Evolutionary conservation across 2,888 invertebrate genomes (phyloP).

Genomic region (Pantelozetes paolii): DNA sequence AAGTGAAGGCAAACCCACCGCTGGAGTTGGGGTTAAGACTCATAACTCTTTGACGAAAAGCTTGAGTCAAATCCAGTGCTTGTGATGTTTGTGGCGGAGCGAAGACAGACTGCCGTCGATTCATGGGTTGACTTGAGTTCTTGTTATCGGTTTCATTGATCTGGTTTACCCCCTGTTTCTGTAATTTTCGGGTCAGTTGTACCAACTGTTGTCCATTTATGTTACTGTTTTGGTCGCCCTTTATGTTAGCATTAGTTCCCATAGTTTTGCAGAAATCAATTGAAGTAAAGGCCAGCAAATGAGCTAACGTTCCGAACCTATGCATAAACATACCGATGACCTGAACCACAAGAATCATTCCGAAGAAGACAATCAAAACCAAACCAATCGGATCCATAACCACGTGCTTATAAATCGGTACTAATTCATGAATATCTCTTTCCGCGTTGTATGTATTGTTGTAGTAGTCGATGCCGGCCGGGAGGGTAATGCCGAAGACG

Average conservation of each 20-base stretch:
- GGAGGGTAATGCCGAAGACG: conserved; percentile 30
- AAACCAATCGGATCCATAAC: conserved; percentile 59
- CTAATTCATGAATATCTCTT: no score
- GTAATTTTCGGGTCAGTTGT: background rate
- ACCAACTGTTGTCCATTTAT: background rate
- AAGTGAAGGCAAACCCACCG: background rate
- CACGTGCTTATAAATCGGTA: no score
- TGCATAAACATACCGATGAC: conserved; percentile 97
- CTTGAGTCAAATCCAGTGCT: background rate
- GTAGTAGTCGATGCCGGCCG: background rate
- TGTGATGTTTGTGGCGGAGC: background rate
- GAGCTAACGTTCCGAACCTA: conserved; percentile 92
- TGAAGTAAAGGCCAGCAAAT: conserved; percentile 90
- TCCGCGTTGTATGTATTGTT: conserved; percentile 19
- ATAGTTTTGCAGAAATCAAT: conserved; percentile 76
- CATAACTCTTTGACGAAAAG: background rate
- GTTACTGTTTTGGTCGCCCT: background rate
- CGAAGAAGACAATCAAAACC: conserved; percentile 95
- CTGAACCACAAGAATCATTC: conserved; percentile 88
- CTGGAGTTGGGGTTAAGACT: background rate
- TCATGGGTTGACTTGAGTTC: background rate
- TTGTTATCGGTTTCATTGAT: background rate
- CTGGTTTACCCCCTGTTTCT: background rate
- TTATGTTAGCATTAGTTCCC: background rate
- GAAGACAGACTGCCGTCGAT: background rate